Evolutionary conservation across 2,888 invertebrate genomes (phyloP).

Genomic region (Labia minor): DNA sequence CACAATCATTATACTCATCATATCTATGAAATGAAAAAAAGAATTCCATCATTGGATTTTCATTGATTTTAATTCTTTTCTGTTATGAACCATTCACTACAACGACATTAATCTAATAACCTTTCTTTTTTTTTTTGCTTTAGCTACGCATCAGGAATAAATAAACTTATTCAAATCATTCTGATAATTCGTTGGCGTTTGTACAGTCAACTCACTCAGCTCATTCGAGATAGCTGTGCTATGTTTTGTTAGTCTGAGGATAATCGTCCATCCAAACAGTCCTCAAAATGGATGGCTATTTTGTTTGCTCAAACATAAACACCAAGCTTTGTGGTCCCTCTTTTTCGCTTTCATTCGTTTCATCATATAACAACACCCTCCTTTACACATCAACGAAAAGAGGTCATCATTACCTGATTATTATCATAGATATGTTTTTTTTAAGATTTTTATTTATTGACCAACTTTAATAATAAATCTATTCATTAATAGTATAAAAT

Average conservation of each 20-base stretch:
- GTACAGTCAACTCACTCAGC: background rate
- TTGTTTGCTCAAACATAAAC: constrained; percentile 13
- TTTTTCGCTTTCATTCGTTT: background rate
- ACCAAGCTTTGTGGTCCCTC: background rate
- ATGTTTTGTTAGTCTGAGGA: background rate
- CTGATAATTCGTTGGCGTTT: background rate
- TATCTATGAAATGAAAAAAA: too few species aligned
- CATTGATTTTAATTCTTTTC: too few species aligned
- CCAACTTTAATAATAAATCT: too few species aligned
- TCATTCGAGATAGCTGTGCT: background rate
- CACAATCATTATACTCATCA: too few species aligned
- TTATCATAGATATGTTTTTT: background rate
- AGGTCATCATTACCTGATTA: background rate
- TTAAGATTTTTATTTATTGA: too few species aligned
- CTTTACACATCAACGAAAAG: background rate
- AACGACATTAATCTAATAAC: too few species aligned
- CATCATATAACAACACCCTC: background rate
- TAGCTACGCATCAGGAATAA: background rate
- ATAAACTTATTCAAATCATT: constrained; percentile 1
- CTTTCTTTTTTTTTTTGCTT: too few species aligned
- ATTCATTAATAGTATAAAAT: too few species aligned
- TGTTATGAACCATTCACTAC: too few species aligned
- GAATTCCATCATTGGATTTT: too few species aligned
- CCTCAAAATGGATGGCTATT: constrained; percentile 13
- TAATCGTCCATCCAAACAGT: constrained; percentile 7